These are phyloP conservation scores for silkworm (Bombyx mori) DNA, from an alignment of 1,140 invertebrate genomes.

Conservation along the genomic window DNA sequence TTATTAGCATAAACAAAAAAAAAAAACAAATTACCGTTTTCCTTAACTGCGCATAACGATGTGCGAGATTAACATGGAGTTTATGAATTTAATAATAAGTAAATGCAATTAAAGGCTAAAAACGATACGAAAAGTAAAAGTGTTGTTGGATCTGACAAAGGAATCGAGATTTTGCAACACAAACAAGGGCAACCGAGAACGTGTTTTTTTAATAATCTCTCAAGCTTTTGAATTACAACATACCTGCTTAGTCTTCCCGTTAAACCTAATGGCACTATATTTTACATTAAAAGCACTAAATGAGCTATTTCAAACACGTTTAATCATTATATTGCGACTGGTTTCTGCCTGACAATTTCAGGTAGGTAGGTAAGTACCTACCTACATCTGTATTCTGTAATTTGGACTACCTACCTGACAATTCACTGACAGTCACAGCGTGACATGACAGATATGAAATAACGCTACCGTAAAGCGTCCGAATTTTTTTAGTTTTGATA, in stretches of 20 bases:
- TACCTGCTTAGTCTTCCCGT: conserved; percentile 31
- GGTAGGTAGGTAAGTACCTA: conserved; percentile 7
- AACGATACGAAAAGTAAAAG: conserved; percentile 53
- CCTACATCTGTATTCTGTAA: conserved; percentile 15
- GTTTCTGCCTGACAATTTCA: conserved; percentile 21
- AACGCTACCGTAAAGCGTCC: too few relatives aligned
- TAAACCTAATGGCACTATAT: conserved; percentile 39
- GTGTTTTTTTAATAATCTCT: conserved; percentile 43
- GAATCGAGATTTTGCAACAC: conserved; percentile 59
- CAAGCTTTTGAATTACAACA: conserved; percentile 17
- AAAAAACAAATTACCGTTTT: conserved; percentile 20
- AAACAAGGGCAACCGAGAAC: conserved; percentile 57
- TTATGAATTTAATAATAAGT: conserved; percentile 30
- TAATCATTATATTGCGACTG: conserved; percentile 31
- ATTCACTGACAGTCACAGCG: conserved; percentile 35
- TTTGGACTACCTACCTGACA: conserved; percentile 24
- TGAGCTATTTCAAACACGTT: conserved; percentile 29
- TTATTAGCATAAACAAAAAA: conserved; percentile 35
- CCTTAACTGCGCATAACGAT: too few relatives aligned
- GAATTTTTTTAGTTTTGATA: background rate
- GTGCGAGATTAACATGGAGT: conserved; percentile 14
- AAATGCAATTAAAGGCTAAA: conserved; percentile 15
- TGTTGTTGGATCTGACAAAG: conserved; percentile 54
- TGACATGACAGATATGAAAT: too few relatives aligned
- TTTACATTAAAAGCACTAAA: conserved; percentile 31